Evolutionary conservation across 1,140 invertebrate genomes (phyloP).

Genomic region (Thaumetopoea pityocampa): DNA sequence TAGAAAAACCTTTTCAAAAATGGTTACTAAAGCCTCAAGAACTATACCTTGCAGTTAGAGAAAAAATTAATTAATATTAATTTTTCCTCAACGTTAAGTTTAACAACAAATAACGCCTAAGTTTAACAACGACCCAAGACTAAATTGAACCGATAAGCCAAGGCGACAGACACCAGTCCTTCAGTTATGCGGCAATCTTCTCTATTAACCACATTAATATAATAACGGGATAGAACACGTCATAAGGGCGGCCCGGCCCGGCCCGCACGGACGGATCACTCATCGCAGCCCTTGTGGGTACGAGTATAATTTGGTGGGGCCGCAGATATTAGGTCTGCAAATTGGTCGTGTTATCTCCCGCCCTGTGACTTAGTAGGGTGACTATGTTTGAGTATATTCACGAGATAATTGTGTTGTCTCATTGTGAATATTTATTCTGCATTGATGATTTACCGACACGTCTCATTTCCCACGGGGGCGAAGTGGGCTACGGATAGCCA

Average conservation of each 20-base stretch:
- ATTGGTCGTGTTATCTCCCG: constrained; percentile 51
- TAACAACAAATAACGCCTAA: constrained; percentile 5
- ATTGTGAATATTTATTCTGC: too few relatives aligned
- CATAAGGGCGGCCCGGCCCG: constrained; percentile 31
- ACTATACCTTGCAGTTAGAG: too few relatives aligned
- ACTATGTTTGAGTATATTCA: too few relatives aligned
- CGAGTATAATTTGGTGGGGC: constrained; percentile 34
- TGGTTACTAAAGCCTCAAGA: too few relatives aligned
- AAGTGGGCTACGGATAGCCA: too few relatives aligned
- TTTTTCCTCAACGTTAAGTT: too few relatives aligned
- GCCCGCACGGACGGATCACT: constrained; percentile 32
- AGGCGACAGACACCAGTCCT: neutral
- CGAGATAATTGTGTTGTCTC: too few relatives aligned
- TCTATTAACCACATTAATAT: constrained; percentile 19
- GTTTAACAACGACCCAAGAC: constrained; percentile 5
- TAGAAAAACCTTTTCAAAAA: too few relatives aligned
- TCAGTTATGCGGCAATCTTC: constrained; percentile 9
- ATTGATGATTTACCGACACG: too few relatives aligned
- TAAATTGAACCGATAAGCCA: constrained; percentile 14
- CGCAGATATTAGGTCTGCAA: constrained; percentile 61
- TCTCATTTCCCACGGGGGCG: too few relatives aligned
- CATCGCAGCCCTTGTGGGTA: constrained; percentile 21
- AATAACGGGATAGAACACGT: constrained; percentile 18
- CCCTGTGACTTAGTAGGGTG: constrained; percentile 30
- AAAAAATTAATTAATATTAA: too few relatives aligned